Evolutionary conservation across 2,113 vertebrate genomes (phyloP), one percentile per base, ranked within the genome.

Genomic region (Eolophus roseicapilla): DNA sequence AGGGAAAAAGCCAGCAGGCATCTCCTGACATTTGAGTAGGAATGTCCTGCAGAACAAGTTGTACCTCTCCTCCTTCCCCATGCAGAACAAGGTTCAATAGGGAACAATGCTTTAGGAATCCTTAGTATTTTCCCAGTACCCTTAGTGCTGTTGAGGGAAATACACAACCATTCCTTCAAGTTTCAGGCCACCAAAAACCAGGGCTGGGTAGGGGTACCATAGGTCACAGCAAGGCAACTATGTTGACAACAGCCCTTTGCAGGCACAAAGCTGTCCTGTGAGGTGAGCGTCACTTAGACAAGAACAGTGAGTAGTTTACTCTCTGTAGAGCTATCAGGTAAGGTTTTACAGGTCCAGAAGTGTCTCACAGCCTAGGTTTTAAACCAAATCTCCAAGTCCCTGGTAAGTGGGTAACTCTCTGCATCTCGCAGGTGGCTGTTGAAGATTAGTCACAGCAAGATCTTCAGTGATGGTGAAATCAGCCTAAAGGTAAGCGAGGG

Each of bases 1-100:
- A 90, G 76, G 65, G 74, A 9, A 84, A 94, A 88, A 94, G 75
- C 74, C 4, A 9, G 10, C n/a, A 89, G 80, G 55, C 52, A 39
- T 71, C 76, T 68, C 71, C 73, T 93, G 65, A 78, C 28, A 50
- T 65, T 10, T 5, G 55, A 89, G 25, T 73, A 46, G 59, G 82
- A 94, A 91, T 35, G 82, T 95, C 87, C 70, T 81, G 92, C 59
- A 84, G 76, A 96, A 91, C 64, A 0, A 47, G 86, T 94, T 93
- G 41, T 33, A 86, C 86, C n/a, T 86, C 59, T 95, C 43, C 47
- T 96, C 52, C 31, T 24, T 89, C 65, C 52, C 60, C 64, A 27
- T 24, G 57, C 35, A 82, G 62, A 80, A n/a, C 47, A 79, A 11
- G 6, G 24, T 16, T 63, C 75, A 93, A 62, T 2, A 87, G 33